phyloP scores from a whole-genome alignment of 2,888 invertebrate genomes.

The Metalampra italica region DNA sequence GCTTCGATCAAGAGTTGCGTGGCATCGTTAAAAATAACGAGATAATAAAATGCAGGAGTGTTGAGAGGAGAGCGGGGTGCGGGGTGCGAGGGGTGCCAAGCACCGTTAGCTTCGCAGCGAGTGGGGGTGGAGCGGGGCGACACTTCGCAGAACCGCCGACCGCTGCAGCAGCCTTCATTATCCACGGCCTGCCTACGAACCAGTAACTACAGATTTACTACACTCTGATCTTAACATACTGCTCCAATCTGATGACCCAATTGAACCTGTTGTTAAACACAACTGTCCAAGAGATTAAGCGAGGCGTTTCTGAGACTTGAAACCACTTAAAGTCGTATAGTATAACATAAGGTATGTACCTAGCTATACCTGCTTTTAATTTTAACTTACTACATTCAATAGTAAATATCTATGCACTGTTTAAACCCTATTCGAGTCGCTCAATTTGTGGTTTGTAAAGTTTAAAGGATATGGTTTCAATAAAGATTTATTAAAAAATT shows the following conservation, averaged over 20 bases:
- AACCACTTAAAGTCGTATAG: too few relatives aligned
- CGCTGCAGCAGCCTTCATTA: slow-evolving; percentile 28
- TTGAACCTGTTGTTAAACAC: too few relatives aligned
- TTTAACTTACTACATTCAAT: too few relatives aligned
- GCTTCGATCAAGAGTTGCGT: slow-evolving; percentile 23
- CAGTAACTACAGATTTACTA: slow-evolving; percentile 2
- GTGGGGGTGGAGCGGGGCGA: slow-evolving; percentile 25
- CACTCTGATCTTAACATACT: neutral
- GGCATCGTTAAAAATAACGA: slow-evolving; percentile 39
- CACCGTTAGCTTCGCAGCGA: slow-evolving; percentile 36
- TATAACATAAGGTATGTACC: too few relatives aligned
- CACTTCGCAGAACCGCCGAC: slow-evolving; percentile 38
- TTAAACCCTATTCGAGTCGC: too few relatives aligned
- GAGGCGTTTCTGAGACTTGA: too few relatives aligned
- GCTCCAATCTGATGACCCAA: neutral
- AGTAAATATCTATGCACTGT: too few relatives aligned
- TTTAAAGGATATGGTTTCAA: too few relatives aligned
- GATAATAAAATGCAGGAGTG: slow-evolving; percentile 35
- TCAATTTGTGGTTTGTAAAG: too few relatives aligned
- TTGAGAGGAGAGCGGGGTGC: slow-evolving; percentile 13
- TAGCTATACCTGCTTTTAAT: too few relatives aligned
- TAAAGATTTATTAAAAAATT: too few relatives aligned
- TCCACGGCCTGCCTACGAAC: slow-evolving; percentile 5
- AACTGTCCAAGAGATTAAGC: too few relatives aligned
- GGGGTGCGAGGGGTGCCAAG: slow-evolving; percentile 11